phyloP scores from a whole-genome alignment of 1,140 invertebrate species.

The Drosophila obscura region DNA sequence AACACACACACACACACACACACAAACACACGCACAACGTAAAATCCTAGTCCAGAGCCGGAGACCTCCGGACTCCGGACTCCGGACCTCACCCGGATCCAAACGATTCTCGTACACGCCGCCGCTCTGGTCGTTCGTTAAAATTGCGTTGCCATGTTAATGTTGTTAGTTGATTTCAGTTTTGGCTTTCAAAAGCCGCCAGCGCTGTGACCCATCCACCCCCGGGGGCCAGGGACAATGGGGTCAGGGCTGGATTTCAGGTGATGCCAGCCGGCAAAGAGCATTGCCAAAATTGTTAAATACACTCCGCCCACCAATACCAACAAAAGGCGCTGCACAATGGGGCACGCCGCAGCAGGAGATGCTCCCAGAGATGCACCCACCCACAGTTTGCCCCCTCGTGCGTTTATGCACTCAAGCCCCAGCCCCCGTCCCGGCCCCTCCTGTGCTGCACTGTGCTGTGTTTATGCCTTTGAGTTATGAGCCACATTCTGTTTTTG shows the following conservation, averaged over 20 bases:
- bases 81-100: too few relatives aligned
- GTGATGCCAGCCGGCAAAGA: conserved; percentile 74
- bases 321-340: conserved; percentile 27
- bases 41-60: too few relatives aligned
- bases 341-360: conserved; percentile 16
- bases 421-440: conserved; percentile 1
- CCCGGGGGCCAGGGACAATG: conserved; percentile 27
- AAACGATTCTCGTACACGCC: too few relatives aligned
- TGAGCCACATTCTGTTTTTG: conserved; percentile 68
- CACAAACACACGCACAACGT: too few relatives aligned
- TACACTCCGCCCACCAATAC: conserved; percentile 34
- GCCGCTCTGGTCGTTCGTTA: conserved; percentile 35
- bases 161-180: conserved; percentile 82
- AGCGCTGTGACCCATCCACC: conserved; percentile 14
- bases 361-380: not conserved
- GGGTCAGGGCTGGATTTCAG: conserved; percentile 64
- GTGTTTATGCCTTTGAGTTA: conserved; percentile 76
- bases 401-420: not conserved
- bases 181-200: conserved; percentile 66
- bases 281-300: conserved; percentile 77
- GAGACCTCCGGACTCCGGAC: too few relatives aligned
- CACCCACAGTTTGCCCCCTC: too few relatives aligned
- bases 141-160: conserved; percentile 78
- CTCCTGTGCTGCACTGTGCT: not conserved
- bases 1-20: too few relatives aligned